Conservation (phyloP, 2,888 invertebrate species). For the Pyrrhosoma nymphula region DNA sequence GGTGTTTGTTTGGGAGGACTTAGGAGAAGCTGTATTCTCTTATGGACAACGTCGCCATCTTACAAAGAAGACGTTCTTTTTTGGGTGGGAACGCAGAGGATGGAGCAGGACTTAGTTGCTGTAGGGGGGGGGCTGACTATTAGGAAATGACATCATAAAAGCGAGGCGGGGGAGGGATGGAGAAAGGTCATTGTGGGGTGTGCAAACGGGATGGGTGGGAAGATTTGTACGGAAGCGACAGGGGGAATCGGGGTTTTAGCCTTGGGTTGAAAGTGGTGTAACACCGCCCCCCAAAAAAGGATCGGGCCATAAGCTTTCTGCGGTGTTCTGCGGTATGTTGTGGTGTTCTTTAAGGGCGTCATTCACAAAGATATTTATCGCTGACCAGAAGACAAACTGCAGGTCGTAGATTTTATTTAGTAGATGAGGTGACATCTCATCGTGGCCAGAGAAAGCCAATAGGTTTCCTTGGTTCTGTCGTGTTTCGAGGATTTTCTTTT, state of each 20-base stretch:
- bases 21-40: not conserved
- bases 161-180: not conserved
- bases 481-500: not conserved
- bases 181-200: not conserved
- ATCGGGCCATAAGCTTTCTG: not conserved
- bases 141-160: not conserved
- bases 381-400: not conserved
- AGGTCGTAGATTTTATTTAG: slow-evolving; percentile 16
- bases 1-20: not conserved
- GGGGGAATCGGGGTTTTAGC: not conserved
- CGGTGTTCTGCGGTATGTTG: not conserved
- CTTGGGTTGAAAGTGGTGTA: not conserved
- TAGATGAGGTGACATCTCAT: not conserved
- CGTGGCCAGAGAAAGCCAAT: not conserved
- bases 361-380: slow-evolving; percentile 8
- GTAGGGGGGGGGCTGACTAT: not conserved
- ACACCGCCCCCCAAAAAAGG: not conserved
- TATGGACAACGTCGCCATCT: not conserved
- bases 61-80: not conserved
- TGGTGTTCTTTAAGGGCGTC: not conserved
- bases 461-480: not conserved
- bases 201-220: not conserved
- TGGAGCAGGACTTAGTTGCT: not conserved
- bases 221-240: not conserved
- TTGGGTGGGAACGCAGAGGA: not conserved